phyloP scores from a whole-genome alignment of 2,888 invertebrate species.

The Himalopsyche tibetana region DNA sequence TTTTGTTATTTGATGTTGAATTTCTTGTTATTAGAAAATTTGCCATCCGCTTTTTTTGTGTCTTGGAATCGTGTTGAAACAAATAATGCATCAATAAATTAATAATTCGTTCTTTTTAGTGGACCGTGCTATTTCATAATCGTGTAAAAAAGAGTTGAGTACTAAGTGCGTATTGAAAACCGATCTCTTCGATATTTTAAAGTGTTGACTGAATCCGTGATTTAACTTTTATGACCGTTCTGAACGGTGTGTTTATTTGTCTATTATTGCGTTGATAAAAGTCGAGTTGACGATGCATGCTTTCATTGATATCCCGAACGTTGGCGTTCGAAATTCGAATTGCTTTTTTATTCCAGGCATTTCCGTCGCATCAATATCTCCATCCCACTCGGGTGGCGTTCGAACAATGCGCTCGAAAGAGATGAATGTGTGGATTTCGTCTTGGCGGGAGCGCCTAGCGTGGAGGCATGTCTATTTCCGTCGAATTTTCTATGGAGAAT shows the following conservation, averaged over 20 bases:
- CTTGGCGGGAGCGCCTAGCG: slow-evolving; percentile 39
- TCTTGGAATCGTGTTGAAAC: too few species aligned
- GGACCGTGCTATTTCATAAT: too few species aligned
- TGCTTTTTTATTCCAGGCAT: slow-evolving; percentile 18
- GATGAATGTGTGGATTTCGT: neutral
- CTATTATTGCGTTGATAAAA: neutral
- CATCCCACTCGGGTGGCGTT: neutral
- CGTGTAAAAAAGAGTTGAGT: too few species aligned
- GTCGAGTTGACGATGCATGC: neutral
- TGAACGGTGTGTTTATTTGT: neutral
- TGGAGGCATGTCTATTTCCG: slow-evolving; percentile 39
- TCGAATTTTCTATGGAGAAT: slow-evolving; percentile 45
- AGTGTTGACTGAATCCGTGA: too few species aligned
- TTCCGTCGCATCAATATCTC: slow-evolving; percentile 32
- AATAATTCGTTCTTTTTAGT: too few species aligned
- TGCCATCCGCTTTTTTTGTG: too few species aligned
- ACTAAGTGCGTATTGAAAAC: too few species aligned
- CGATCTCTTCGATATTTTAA: too few species aligned
- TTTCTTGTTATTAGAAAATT: too few species aligned
- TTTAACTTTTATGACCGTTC: too few species aligned
- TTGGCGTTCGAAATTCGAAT: slow-evolving; percentile 10
- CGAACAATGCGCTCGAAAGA: neutral
- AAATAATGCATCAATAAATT: too few species aligned
- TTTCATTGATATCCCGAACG: neutral
- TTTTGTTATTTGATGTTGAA: too few species aligned